phyloP scores from a whole-genome alignment of 2,797 vertebrate genomes.

The Pangasius krempfi region DNA sequence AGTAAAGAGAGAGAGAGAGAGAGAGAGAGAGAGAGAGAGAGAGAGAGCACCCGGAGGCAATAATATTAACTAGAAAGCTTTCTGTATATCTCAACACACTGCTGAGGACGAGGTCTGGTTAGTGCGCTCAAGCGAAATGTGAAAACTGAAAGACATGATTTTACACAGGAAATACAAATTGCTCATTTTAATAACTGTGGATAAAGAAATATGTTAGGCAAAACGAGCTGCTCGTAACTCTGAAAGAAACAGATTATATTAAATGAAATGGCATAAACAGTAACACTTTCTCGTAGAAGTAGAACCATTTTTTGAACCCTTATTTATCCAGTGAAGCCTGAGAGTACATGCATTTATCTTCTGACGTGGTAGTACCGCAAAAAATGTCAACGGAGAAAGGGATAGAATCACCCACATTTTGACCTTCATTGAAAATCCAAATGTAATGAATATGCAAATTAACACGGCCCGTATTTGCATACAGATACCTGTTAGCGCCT shows the following conservation, averaged over 20 bases:
- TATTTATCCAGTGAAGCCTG: background rate
- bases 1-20: background rate
- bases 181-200: background rate
- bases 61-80: background rate
- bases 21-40: background rate
- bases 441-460: background rate
- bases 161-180: conserved; percentile 2
- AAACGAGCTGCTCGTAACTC: background rate
- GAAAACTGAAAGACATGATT: background rate
- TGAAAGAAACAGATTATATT: too few relatives aligned
- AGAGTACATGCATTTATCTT: background rate
- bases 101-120: background rate
- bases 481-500: background rate
- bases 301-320: background rate
- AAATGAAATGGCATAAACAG: background rate
- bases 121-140: background rate
- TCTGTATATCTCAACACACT: background rate
- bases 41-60: background rate
- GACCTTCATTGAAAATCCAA: background rate
- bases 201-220: background rate
- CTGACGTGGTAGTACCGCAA: background rate
- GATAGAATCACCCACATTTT: background rate
- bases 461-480: background rate
- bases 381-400: background rate
- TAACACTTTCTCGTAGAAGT: background rate